These are phyloP conservation scores for Merluccius polli DNA, from an alignment of 2,797 vertebrate species.

Conservation along the genomic window DNA sequence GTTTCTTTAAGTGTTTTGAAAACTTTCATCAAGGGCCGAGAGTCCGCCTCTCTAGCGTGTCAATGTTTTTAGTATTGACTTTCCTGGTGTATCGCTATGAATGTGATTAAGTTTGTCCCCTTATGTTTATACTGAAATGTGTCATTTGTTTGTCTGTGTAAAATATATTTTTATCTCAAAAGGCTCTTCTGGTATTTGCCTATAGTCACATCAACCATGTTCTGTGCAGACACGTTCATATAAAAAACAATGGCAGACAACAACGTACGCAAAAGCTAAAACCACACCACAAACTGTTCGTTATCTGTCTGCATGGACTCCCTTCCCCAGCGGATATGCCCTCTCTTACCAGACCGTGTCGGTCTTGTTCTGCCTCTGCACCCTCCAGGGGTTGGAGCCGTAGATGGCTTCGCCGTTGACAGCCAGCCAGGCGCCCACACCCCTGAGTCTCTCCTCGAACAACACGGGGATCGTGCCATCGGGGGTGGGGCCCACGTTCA, in stretches of 20 bases:
- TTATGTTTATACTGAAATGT: too few relatives aligned
- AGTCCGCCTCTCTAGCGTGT: too few relatives aligned
- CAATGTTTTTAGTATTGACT: too few relatives aligned
- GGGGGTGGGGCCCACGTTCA: constrained; percentile 89
- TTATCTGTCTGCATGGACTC: too few relatives aligned
- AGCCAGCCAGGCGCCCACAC: constrained; percentile 84
- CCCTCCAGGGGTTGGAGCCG: constrained; percentile 82
- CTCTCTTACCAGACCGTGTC: constrained; percentile 76
- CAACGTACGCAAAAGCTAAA: neutral
- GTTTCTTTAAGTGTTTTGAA: too few relatives aligned
- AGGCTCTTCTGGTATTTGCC: too few relatives aligned
- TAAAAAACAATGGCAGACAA: too few relatives aligned
- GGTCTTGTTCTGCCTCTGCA: constrained; percentile 78
- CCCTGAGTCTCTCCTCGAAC: constrained; percentile 90
- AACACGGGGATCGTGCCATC: constrained; percentile 84
- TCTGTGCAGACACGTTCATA: neutral
- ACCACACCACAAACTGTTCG: neutral
- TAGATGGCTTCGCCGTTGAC: constrained; percentile 91
- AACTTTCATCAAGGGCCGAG: too few relatives aligned
- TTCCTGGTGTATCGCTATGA: too few relatives aligned
- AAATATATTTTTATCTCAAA: too few relatives aligned
- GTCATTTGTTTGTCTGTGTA: too few relatives aligned
- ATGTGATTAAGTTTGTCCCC: too few relatives aligned
- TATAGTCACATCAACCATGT: neutral
- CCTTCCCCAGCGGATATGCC: neutral